These are phyloP conservation scores for Cantharis rufa DNA, from an alignment of 2,888 invertebrate species.

Conservation along the genomic window DNA sequence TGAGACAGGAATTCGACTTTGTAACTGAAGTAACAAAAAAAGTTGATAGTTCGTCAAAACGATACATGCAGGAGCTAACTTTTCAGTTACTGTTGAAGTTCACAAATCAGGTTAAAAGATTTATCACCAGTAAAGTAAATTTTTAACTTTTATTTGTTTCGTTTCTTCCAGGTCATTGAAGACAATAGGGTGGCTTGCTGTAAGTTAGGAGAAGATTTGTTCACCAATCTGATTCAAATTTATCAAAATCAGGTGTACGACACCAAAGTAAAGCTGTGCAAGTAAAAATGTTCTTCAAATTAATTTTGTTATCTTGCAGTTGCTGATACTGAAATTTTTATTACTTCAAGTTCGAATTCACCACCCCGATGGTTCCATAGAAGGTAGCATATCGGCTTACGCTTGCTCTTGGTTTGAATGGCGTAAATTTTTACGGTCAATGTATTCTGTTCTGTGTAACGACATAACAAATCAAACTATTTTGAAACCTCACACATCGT, in stretches of 20 bases:
- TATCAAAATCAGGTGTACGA: slow-evolving; percentile 41
- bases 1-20: slow-evolving; percentile 46
- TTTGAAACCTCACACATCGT: neutral
- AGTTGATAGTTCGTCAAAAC: slow-evolving; percentile 33
- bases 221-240: slow-evolving; percentile 38
- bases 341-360: slow-evolving; percentile 59
- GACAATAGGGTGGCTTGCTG: slow-evolving; percentile 49
- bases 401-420: slow-evolving; percentile 55
- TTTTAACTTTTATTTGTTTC: slow-evolving; percentile 19
- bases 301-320: slow-evolving; percentile 38
- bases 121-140: neutral
- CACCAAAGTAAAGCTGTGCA: slow-evolving; percentile 37
- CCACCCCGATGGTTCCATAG: slow-evolving; percentile 56
- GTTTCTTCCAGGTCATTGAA: slow-evolving; percentile 44
- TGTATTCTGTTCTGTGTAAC: slow-evolving; percentile 50
- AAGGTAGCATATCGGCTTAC: slow-evolving; percentile 48
- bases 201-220: slow-evolving; percentile 51
- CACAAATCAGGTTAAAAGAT: slow-evolving; percentile 21
- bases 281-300: neutral
- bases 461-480: slow-evolving; percentile 36
- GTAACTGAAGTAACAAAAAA: slow-evolving; percentile 41
- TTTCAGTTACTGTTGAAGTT: slow-evolving; percentile 27
- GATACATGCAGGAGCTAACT: slow-evolving; percentile 36
- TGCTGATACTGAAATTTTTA: slow-evolving; percentile 57
- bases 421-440: slow-evolving; percentile 51